A percentile compares a stretch with the other conserved stretches of the same genome.
phyloP scores from a whole-genome alignment of 1,140 invertebrate genomes.

The Hylaeus volcanicus region DNA sequence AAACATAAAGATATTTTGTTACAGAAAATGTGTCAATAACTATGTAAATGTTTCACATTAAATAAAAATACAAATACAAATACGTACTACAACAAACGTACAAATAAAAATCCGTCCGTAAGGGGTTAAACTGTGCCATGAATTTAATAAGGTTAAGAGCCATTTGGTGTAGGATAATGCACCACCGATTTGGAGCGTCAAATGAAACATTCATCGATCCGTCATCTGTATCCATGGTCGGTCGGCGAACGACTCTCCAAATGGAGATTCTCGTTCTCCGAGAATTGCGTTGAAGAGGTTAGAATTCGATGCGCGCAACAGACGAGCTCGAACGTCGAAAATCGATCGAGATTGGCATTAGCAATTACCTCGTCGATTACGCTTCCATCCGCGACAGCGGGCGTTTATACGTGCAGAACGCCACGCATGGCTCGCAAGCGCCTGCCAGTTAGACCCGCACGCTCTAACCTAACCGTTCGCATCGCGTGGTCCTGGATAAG shows the following conservation, averaged over 20 bases:
- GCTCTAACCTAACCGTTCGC: not conserved
- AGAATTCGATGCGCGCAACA: not conserved
- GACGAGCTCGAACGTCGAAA: conserved; percentile 7
- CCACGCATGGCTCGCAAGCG: not conserved
- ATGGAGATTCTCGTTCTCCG: too few relatives aligned
- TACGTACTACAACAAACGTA: too few relatives aligned
- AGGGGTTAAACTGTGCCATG: too few relatives aligned
- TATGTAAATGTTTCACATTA: too few relatives aligned
- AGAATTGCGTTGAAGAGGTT: conserved; percentile 10
- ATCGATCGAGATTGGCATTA: conserved; percentile 35
- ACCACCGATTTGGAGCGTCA: too few relatives aligned
- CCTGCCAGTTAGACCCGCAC: not conserved
- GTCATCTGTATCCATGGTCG: not conserved
- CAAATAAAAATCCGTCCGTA: too few relatives aligned
- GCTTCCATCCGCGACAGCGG: conserved; percentile 7
- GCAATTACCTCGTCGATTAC: conserved; percentile 34
- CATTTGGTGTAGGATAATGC: too few relatives aligned
- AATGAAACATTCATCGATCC: too few relatives aligned
- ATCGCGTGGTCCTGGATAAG: conserved; percentile 27
- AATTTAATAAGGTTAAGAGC: too few relatives aligned
- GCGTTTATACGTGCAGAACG: not conserved
- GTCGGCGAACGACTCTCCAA: not conserved
- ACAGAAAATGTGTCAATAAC: too few relatives aligned
- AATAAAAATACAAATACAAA: too few relatives aligned
- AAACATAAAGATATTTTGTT: too few relatives aligned